Base-by-base conservation (phyloP, 2,113 vertebrate genomes). In the Oreotrochilus melanogaster region DNA sequence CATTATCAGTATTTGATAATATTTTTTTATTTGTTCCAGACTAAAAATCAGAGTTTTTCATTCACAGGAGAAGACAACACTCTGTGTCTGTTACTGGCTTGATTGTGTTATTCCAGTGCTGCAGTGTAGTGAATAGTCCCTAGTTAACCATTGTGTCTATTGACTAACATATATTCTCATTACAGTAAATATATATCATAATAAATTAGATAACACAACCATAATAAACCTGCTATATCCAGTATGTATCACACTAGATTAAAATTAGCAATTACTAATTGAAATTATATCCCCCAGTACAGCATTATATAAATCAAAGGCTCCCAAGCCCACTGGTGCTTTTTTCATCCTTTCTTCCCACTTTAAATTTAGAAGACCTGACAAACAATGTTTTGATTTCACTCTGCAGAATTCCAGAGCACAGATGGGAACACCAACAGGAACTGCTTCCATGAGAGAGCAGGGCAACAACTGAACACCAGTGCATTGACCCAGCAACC, bases 181-280 rank as follows among this genome's bases (percentile, higher is more conserved):
- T 96, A 86, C 61, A 76, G 69, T 92, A 95, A 86, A 94, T 92
- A 94, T 92, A 78, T 84, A 93, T 96, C 81, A 81, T 93, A 93
- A 88, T 95, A 95, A 94, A 88, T 86, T 93, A 94, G 86, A 81
- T 90, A 81, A 93, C 86, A 65, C 53, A 92, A 71, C 61, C 47
- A 28, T 93, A 92, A 95, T 84, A 97, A 97, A 96, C 50, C 19
- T 79, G 58, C 70, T 95, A n/a, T 80, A 86, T 78, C 80, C 58
- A 74, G 25, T 76, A 67, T 74, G 81, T 93, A 83, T 78, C 73
- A 42, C 54, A 76, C 90, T 97, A 96, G 90, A 97, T 97, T 82
- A 95, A 96, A 97, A 97, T 95, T 95, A 96, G 90, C 69, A 50
- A 87, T 90, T 93, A 45, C 91, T 97, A 96, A 96, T 97, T 97